These are phyloP conservation scores for Andrena bicolor DNA, from an alignment of 2,888 invertebrate species.

Conservation along the genomic window DNA sequence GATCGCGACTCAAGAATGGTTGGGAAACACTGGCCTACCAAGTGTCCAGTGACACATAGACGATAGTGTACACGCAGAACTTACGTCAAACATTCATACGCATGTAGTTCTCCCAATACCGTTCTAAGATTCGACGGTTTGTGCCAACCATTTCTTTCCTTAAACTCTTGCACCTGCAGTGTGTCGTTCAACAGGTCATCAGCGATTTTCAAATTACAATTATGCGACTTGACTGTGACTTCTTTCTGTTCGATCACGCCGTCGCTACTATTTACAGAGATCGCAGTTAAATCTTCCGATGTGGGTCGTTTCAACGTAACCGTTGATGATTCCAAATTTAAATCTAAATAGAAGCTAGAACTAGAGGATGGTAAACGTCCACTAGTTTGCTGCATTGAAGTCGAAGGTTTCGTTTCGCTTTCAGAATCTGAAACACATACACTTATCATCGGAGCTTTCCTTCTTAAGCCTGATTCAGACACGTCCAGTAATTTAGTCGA, in stretches of 20 bases:
- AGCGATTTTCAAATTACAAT: constrained; percentile 79
- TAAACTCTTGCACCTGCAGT: constrained; percentile 81
- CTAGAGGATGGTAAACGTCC: constrained; percentile 85
- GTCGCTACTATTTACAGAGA: constrained; percentile 76
- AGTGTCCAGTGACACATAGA: too few species aligned
- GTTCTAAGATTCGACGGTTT: constrained; percentile 85
- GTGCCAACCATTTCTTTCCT: constrained; percentile 85
- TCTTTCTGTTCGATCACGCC: constrained; percentile 76
- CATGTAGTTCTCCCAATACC: constrained; percentile 86
- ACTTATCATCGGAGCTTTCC: too few species aligned
- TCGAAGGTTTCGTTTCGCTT: constrained; percentile 78
- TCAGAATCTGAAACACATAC: constrained; percentile 80
- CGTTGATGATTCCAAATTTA: constrained; percentile 88
- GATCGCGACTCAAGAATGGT: too few species aligned
- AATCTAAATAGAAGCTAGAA: constrained; percentile 88
- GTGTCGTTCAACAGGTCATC: constrained; percentile 82
- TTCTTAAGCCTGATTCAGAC: too few species aligned
- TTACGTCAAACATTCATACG: constrained; percentile 86
- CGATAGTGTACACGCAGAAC: constrained; percentile 33
- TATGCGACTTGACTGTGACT: constrained; percentile 74
- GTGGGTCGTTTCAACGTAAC: constrained; percentile 87
- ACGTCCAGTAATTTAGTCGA: too few species aligned
- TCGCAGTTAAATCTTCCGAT: constrained; percentile 80
- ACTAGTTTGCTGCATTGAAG: constrained; percentile 74
- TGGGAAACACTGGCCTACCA: too few species aligned